phyloP scores from a whole-genome alignment of 2,113 vertebrate species.

The Malurus cyaneus region DNA sequence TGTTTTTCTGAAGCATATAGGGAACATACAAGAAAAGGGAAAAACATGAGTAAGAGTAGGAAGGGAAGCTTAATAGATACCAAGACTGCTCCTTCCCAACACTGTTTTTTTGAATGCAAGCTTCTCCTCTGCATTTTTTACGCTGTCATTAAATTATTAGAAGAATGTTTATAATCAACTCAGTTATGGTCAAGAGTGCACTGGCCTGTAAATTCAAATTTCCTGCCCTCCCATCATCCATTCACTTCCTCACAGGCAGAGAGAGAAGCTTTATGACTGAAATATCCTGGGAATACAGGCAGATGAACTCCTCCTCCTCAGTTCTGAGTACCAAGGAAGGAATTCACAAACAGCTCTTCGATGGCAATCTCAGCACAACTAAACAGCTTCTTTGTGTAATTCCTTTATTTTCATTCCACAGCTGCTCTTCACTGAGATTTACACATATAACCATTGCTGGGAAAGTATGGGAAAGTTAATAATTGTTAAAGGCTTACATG shows the following conservation, averaged over 20 bases:
- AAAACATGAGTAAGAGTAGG: background rate
- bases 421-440: constrained; percentile 40
- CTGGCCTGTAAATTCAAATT: background rate
- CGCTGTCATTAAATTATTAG: background rate
- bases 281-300: background rate
- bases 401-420: constrained; percentile 39
- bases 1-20: constrained; percentile 2
- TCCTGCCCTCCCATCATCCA: background rate
- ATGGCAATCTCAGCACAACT: background rate
- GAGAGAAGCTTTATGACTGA: background rate
- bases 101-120: background rate
- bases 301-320: background rate
- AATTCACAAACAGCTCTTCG: accelerated
- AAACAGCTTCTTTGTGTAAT: background rate
- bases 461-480: constrained; percentile 48
- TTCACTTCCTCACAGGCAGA: background rate
- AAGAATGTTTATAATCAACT: background rate
- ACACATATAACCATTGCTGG: constrained; percentile 1
- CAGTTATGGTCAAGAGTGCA: background rate
- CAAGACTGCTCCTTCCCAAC: background rate
- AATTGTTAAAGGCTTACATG: constrained; percentile 63
- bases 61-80: background rate
- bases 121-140: background rate
- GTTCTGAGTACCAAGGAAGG: background rate
- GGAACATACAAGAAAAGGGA: background rate